Conservation (phyloP, 2,888 invertebrate genomes). For the Anthoptus insignis region DNA sequence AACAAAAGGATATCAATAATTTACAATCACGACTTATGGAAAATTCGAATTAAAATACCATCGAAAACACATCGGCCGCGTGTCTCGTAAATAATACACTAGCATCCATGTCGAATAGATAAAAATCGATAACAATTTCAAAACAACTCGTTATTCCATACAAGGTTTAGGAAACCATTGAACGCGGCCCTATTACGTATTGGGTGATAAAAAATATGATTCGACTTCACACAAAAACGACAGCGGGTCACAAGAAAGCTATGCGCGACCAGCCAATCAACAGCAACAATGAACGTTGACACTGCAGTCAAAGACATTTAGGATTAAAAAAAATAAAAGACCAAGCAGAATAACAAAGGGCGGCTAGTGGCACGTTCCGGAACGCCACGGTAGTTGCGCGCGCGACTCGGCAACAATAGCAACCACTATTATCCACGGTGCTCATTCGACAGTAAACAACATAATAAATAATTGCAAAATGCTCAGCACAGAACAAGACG, state of each 20-base stretch:
- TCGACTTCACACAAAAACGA: slow-evolving; percentile 60
- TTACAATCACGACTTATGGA: slow-evolving; percentile 15
- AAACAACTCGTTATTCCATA: slow-evolving; percentile 41
- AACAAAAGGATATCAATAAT: slow-evolving; percentile 19
- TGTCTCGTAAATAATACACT: slow-evolving; percentile 29
- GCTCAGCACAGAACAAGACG: slow-evolving; percentile 10
- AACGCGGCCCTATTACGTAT: slow-evolving; percentile 24
- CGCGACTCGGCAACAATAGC: slow-evolving; percentile 44
- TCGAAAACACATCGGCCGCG: slow-evolving; percentile 15
- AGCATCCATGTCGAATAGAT: slow-evolving; percentile 31
- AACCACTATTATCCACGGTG: slow-evolving; percentile 25
- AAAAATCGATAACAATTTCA: slow-evolving; percentile 41
- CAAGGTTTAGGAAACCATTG: slow-evolving; percentile 21
- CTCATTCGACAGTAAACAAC: slow-evolving; percentile 29
- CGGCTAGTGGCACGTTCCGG: slow-evolving; percentile 63
- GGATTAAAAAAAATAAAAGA: slow-evolving; percentile 59
- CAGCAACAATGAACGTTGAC: slow-evolving; percentile 58
- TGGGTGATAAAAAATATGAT: slow-evolving; percentile 53
- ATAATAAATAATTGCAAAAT: slow-evolving; percentile 25
- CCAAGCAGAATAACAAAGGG: slow-evolving; percentile 64
- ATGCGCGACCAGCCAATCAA: slow-evolving; percentile 61
- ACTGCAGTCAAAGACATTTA: slow-evolving; percentile 56
- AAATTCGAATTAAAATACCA: slow-evolving; percentile 29
- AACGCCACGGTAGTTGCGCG: slow-evolving; percentile 57
- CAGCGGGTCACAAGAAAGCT: slow-evolving; percentile 33